phyloP scores from a whole-genome alignment of 2,888 invertebrate species.

The Caenorhabditis drosophilae region DNA sequence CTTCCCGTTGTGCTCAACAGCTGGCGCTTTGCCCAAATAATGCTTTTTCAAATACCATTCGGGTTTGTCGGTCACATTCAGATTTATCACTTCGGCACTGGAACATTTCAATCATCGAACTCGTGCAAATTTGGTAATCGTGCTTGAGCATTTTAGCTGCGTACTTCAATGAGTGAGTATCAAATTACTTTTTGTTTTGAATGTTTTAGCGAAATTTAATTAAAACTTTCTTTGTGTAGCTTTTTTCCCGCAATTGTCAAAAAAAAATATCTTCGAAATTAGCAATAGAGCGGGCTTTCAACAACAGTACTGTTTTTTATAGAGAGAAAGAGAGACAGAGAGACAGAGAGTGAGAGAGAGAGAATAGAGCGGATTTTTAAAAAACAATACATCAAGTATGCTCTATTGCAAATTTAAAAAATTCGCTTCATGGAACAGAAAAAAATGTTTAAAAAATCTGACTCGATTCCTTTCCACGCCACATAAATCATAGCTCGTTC shows the following conservation, averaged over 20 bases:
- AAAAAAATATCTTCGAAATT: too few species aligned
- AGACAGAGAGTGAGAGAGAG: too few species aligned
- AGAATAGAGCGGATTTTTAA: too few species aligned
- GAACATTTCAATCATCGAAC: constrained; percentile 76
- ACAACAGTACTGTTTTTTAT: too few species aligned
- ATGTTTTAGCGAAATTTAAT: neutral
- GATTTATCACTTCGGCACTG: constrained; percentile 3
- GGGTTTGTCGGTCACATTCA: constrained; percentile 73
- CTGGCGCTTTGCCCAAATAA: constrained; percentile 77
- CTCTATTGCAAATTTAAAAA: too few species aligned
- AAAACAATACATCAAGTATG: too few species aligned
- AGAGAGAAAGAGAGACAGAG: too few species aligned
- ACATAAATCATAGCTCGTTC: constrained; percentile 80
- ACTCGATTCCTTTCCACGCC: constrained; percentile 70
- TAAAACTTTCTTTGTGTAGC: neutral
- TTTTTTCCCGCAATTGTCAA: neutral
- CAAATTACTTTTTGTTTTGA: neutral
- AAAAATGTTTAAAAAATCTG: constrained; percentile 4
- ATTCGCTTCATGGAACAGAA: neutral
- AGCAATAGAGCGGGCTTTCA: too few species aligned
- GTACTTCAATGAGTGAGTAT: neutral
- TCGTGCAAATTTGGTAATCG: constrained; percentile 74
- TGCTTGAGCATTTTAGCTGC: neutral
- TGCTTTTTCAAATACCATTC: constrained; percentile 79
- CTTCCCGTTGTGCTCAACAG: constrained; percentile 74